Percentiles rank a stretch among this genome's conserved stretches.
Evolutionary conservation across 2,888 invertebrate species (phyloP).

Genomic region (Axea sp.): DNA sequence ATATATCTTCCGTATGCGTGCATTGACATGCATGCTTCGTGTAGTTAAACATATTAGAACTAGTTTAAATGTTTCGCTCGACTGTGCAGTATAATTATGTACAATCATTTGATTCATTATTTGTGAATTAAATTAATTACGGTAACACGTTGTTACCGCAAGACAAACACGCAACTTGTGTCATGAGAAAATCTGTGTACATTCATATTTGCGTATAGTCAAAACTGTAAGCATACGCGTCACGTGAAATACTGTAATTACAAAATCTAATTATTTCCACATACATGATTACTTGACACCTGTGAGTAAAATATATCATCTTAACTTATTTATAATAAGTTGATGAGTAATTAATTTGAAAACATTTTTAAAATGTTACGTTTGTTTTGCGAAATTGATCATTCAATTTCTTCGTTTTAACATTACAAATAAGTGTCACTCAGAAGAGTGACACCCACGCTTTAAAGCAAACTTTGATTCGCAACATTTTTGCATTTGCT

Average conservation of each 20-base stretch:
- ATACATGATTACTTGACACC: slow-evolving; percentile 1
- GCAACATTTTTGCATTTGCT: slow-evolving; percentile 4
- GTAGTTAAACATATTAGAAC: too few relatives aligned
- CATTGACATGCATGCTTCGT: too few relatives aligned
- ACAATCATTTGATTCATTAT: slow-evolving; percentile 36
- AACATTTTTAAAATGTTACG: not conserved
- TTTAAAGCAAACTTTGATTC: slow-evolving; percentile 14
- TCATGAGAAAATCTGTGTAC: slow-evolving; percentile 6
- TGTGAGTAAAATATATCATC: not conserved
- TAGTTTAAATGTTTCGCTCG: too few relatives aligned
- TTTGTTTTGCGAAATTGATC: too few relatives aligned
- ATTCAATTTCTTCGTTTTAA: not conserved
- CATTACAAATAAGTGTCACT: not conserved
- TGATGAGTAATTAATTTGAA: too few relatives aligned
- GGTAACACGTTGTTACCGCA: slow-evolving; percentile 15
- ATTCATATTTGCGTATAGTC: not conserved
- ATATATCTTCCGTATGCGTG: too few relatives aligned
- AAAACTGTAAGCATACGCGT: not conserved
- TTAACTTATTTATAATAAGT: too few relatives aligned
- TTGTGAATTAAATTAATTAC: slow-evolving; percentile 45
- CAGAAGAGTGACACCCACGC: too few relatives aligned
- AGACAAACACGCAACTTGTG: slow-evolving; percentile 11
- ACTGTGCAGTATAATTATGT: slow-evolving; percentile 2
- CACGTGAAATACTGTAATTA: slow-evolving; percentile 15
- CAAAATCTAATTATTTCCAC: slow-evolving; percentile 10